These are phyloP conservation scores for Agrochola litura DNA, from an alignment of 2,888 invertebrate species.

Conservation along the genomic window DNA sequence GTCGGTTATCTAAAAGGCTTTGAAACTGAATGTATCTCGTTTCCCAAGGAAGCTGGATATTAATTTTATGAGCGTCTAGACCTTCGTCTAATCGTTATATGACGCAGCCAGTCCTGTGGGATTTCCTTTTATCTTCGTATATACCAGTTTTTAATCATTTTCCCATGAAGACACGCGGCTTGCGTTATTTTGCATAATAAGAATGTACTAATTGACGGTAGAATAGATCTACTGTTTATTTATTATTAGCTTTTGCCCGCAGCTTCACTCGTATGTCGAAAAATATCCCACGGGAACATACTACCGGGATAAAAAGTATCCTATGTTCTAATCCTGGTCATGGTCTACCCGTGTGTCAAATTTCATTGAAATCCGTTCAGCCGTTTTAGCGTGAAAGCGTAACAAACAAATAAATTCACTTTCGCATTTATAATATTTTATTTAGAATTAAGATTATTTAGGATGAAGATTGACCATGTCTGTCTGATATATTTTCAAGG, in stretches of 20 bases:
- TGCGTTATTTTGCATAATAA: slow-evolving; percentile 36
- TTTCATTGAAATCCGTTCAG: no score
- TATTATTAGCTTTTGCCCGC: no score
- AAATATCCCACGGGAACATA: no score
- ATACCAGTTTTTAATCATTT: slow-evolving; percentile 57
- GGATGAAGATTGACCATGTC: no score
- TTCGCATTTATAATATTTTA: no score
- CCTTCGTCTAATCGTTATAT: slow-evolving; percentile 61
- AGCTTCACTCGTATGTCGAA: no score
- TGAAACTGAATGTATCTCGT: slow-evolving; percentile 27
- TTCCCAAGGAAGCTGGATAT: slow-evolving; percentile 62
- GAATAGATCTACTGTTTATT: not conserved
- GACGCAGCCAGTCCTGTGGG: slow-evolving; percentile 51
- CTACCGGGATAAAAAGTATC: no score
- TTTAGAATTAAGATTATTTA: no score
- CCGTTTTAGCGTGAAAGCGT: no score
- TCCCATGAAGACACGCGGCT: slow-evolving; percentile 56
- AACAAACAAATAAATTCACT: no score
- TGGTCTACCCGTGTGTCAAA: no score
- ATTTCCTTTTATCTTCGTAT: slow-evolving; percentile 57
- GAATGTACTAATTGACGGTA: slow-evolving; percentile 32
- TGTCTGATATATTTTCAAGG: not conserved
- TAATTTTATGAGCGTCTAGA: slow-evolving; percentile 58
- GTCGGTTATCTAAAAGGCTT: slow-evolving; percentile 12
- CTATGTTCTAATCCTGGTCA: no score